Conservation (phyloP, 1,140 invertebrate genomes). For the Uloborus diversus region DNA sequence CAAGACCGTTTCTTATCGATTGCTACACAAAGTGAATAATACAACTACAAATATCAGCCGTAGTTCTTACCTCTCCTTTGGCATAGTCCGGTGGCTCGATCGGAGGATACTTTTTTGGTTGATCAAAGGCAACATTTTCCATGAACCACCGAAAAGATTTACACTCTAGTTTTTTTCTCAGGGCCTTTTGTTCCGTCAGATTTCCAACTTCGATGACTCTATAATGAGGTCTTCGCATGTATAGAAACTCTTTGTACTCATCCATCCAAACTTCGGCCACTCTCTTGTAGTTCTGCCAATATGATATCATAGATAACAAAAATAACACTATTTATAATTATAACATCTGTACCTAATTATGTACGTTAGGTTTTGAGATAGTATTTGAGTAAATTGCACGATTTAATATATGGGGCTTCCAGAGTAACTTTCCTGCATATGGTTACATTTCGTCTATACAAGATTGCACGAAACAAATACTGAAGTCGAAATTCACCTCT, state of each 20-base stretch:
- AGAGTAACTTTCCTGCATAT: too few species aligned
- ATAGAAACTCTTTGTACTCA: slow-evolving; percentile 63
- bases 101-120: slow-evolving; percentile 91
- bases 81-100: slow-evolving; percentile 89
- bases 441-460: too few species aligned
- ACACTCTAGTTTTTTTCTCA: slow-evolving; percentile 62
- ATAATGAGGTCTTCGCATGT: slow-evolving; percentile 77
- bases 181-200: slow-evolving; percentile 64
- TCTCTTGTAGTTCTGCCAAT: slow-evolving; percentile 57
- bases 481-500: too few species aligned
- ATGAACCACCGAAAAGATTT: slow-evolving; percentile 92
- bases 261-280: slow-evolving; percentile 65
- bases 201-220: slow-evolving; percentile 75
- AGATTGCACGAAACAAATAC: too few species aligned
- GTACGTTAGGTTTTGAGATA: too few species aligned
- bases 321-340: too few species aligned
- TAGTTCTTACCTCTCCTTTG: slow-evolving; percentile 78
- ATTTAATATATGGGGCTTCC: too few species aligned
- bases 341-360: too few species aligned
- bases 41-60: too few species aligned
- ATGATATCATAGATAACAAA: too few species aligned
- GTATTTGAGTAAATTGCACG: too few species aligned
- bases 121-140: slow-evolving; percentile 94
- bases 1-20: not conserved
- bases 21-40: too few species aligned